phyloP scores from a whole-genome alignment of 2,888 invertebrate genomes.

The Ferdinandea cuprea region DNA sequence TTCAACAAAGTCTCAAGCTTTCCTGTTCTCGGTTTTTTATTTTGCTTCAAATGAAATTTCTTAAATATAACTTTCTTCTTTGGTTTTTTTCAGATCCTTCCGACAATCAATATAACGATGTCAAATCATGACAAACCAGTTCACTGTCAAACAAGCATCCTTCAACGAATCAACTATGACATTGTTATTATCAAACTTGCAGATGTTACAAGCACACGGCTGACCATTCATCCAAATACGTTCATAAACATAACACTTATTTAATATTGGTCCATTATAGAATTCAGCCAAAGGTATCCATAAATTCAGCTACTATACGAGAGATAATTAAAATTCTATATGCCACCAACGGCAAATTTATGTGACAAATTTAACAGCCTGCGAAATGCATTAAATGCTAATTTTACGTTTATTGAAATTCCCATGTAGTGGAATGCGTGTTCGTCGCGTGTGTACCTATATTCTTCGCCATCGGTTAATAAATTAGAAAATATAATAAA shows the following conservation, averaged over 20 bases:
- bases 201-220: slow-evolving; percentile 31
- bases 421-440: slow-evolving; percentile 43
- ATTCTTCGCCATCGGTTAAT: slow-evolving; percentile 27
- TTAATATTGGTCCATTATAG: slow-evolving; percentile 64
- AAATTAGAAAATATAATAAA: slow-evolving; percentile 53
- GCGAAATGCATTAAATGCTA: slow-evolving; percentile 65
- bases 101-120: too few relatives aligned
- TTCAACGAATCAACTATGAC: slow-evolving; percentile 43
- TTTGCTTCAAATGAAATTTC: too few relatives aligned
- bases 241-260: slow-evolving; percentile 40
- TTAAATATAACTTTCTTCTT: too few relatives aligned
- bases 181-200: slow-evolving; percentile 39
- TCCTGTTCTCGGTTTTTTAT: too few relatives aligned
- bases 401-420: slow-evolving; percentile 70
- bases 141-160: neutral
- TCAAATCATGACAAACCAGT: too few relatives aligned
- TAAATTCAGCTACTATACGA: slow-evolving; percentile 13
- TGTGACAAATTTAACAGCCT: slow-evolving; percentile 70
- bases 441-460: slow-evolving; percentile 12
- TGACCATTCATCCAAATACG: slow-evolving; percentile 48
- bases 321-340: slow-evolving; percentile 67
- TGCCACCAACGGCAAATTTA: slow-evolving; percentile 51
- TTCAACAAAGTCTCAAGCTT: too few relatives aligned
- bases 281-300: slow-evolving; percentile 43
- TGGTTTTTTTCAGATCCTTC: too few relatives aligned